Base-by-base conservation (phyloP, 2,113 vertebrate genomes). In the Protomyctophum bolini region DNA sequence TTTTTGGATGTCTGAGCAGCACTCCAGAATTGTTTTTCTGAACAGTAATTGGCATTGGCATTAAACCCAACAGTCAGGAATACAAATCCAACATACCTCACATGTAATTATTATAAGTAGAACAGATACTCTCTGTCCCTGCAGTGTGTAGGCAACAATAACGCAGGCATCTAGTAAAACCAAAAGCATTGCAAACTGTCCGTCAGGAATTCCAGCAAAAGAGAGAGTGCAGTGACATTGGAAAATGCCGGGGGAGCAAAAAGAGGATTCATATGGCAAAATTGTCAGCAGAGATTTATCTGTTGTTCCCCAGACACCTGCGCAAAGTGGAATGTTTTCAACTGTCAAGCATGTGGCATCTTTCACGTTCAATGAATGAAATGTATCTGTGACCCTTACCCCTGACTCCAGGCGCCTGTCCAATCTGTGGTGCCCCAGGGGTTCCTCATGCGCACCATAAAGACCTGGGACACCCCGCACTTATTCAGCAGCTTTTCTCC, bases 371-470 rank as follows among this genome's bases (percentile, higher is more conserved):
- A 21, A 21, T 21, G 21, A 21, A 21, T 41, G 33, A 6, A 6
- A 41, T 41, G 33, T 6, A 6, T 41, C 33, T 41, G 33, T 41
- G 33, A 41, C 6, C 60, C 86, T 91, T 74, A 94, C 94, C 91
- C 80, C 57, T 93, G 91, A 71, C 94, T 94, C 94, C 94, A 95
- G 69, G 92, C 82, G 0, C 94, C 94, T 1, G 83, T 94, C 94
- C 94, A 95, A 80, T 95, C 93, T 0, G 91, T 86, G 11, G 89
- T 94, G 52, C 94, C 94, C 89, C 94, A 95, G 0, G 94, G 94
- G 89, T 95, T 95, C 70, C 91, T 91, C 88, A 93, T 90, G 59
- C 93, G 91, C 75, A 94, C 82, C 92, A 95, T 90, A 50, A 86
- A 82, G 64, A 94, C 73, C n/a, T 91, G 88, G 55, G 83, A 50